These are phyloP conservation scores for Oscheius myriophilus DNA, from an alignment of 2,888 invertebrate species.

Conservation along the genomic window DNA sequence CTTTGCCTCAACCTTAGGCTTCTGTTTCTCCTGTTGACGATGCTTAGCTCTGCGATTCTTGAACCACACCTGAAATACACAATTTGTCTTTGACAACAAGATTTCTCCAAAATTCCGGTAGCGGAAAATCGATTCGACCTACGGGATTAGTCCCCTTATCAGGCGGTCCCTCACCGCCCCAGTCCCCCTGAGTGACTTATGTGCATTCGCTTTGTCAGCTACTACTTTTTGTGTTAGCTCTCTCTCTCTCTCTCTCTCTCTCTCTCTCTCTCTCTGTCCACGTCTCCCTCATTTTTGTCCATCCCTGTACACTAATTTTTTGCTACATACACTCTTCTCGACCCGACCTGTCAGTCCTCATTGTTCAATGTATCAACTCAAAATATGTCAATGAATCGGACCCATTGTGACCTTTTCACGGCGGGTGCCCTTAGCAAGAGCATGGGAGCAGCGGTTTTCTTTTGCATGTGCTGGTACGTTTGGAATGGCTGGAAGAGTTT, in stretches of 20 bases:
- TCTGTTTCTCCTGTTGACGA: slow-evolving; percentile 67
- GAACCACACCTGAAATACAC: slow-evolving; percentile 64
- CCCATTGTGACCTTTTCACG: too few species aligned
- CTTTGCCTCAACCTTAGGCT: slow-evolving; percentile 46
- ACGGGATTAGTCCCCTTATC: slow-evolving; percentile 15
- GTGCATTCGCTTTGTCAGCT: neutral
- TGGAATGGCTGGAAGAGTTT: too few species aligned
- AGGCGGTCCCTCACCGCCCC: neutral
- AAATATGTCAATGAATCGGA: too few species aligned
- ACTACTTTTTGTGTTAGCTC: neutral
- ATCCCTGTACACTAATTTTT: too few species aligned
- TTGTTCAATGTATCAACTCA: too few species aligned
- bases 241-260: too few species aligned
- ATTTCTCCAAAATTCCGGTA: slow-evolving; percentile 1
- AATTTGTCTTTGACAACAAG: neutral
- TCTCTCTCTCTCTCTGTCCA: too few species aligned
- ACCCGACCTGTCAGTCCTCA: too few species aligned
- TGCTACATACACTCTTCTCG: too few species aligned
- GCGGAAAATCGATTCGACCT: slow-evolving; percentile 5
- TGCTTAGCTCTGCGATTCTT: slow-evolving; percentile 68
- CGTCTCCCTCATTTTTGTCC: too few species aligned
- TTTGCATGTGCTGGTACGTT: too few species aligned
- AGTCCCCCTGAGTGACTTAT: neutral
- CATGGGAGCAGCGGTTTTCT: neutral
- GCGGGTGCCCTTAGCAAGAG: neutral